Evolutionary conservation across 2,888 invertebrate genomes (phyloP), one percentile per base, ranked within the genome.

Genomic region (Drosophila gaucha): DNA sequence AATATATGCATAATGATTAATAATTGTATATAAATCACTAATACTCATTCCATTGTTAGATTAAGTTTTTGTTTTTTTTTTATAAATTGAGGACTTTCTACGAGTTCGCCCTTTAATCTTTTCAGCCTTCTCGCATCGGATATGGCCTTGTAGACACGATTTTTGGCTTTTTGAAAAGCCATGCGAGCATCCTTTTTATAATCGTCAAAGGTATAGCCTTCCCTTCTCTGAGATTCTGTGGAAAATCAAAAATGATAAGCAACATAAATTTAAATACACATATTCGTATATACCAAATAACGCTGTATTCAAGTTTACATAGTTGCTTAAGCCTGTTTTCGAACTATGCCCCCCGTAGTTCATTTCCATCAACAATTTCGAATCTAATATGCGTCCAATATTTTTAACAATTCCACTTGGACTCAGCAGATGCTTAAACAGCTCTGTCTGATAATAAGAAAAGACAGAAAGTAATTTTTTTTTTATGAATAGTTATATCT

Each of bases 171-270:
- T 6, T 28, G 18, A n/a, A 74, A 74, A 1, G 74, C 73, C 33
- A 58, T 8, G n/a, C 73, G 73, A 20, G 70, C 60, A 33, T 55
- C 55, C 14, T 54, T 70, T 10, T 43, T 62, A 49, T 74, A 70
- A 18, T 74, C 73, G 31, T 39, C 60, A 9, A 66, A 66, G 0
- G 70, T 70, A n/a, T 55, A 74, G 0, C 73, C 73, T n/a, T 74
- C 73, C 12, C 20, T 74, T 26, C 26, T 66, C 30, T 47, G 70
- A 51, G 73, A 62, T 58, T 74, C 73, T 74, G 14, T 20, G 2
- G 1, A 46, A 35, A 16, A 22, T 8, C 5, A 3, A 8, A 50
- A 6, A 6, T 2, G 14, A 33, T 33, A 5, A 18, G n/a, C 4
- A 26, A 18, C 1, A 36, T 3, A 6, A n/a, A 3, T 6, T 9